Percentiles rank a stretch among this genome's conserved stretches.
These are phyloP conservation scores for Horisme vitalbata DNA, from an alignment of 2,888 invertebrate species.

Conservation along the genomic window DNA sequence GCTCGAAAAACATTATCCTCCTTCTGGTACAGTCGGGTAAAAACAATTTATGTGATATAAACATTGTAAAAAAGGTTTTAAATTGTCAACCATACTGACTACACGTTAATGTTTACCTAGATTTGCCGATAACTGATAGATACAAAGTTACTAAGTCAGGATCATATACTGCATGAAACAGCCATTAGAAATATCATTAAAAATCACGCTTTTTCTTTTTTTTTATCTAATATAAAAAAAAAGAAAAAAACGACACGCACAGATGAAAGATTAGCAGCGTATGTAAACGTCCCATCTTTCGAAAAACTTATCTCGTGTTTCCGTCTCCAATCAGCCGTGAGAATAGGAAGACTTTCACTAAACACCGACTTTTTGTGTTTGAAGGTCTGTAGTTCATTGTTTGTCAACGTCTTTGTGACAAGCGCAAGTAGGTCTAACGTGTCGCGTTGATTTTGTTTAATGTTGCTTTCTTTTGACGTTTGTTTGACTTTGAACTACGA, in stretches of 20 bases:
- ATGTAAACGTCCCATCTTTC: slow-evolving; percentile 19
- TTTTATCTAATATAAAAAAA: no score
- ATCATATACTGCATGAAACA: slow-evolving; percentile 9
- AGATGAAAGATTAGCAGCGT: slow-evolving; percentile 10
- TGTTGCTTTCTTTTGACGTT: neutral
- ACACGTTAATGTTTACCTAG: no score
- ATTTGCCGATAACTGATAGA: neutral
- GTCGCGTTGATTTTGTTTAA: neutral
- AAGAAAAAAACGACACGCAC: slow-evolving; percentile 13
- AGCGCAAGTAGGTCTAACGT: slow-evolving; percentile 7
- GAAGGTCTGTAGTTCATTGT: slow-evolving; percentile 18
- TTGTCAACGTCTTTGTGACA: slow-evolving; percentile 15
- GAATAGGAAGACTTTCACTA: slow-evolving; percentile 71
- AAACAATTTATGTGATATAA: no score
- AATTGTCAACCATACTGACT: no score
- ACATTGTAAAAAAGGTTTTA: no score
- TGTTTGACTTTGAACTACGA: no score
- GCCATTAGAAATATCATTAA: slow-evolving; percentile 10
- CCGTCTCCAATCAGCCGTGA: slow-evolving; percentile 57
- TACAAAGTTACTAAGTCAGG: neutral
- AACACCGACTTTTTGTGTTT: slow-evolving; percentile 16
- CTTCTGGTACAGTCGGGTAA: no score
- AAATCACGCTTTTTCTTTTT: no score
- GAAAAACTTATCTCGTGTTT: slow-evolving; percentile 38
- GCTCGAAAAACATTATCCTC: no score